Conservation (phyloP, 2,797 vertebrate genomes). For the Synanceia verrucosa region DNA sequence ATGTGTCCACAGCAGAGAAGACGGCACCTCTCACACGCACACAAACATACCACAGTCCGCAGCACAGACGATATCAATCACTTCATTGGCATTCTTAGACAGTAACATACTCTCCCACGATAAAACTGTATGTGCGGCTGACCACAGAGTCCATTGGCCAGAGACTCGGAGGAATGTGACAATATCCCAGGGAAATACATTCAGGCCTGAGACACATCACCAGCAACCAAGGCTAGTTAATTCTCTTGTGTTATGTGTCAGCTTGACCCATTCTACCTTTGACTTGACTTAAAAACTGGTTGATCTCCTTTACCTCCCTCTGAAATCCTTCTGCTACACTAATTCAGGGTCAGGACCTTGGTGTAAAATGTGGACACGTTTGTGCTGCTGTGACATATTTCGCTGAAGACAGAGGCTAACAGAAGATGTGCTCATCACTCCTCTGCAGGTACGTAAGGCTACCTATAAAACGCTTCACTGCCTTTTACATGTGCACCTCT, state of each 20-base stretch:
- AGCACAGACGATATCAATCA: slow-evolving; percentile 61
- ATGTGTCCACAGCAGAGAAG: slow-evolving; percentile 62
- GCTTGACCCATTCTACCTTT: slow-evolving; percentile 1
- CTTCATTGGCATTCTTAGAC: slow-evolving; percentile 59
- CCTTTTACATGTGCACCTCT: no score
- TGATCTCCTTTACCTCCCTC: neutral
- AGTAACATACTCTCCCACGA: slow-evolving; percentile 61
- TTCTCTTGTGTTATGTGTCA: slow-evolving; percentile 11
- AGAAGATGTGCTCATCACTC: no score
- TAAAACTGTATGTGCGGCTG: slow-evolving; percentile 67
- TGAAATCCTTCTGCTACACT: neutral
- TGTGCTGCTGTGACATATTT: no score
- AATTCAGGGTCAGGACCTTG: neutral
- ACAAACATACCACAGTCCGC: neutral
- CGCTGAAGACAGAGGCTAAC: no score
- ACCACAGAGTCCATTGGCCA: slow-evolving; percentile 62
- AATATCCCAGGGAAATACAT: slow-evolving; percentile 54
- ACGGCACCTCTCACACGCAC: slow-evolving; percentile 26
- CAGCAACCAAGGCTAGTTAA: slow-evolving; percentile 19
- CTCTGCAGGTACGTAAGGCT: no score
- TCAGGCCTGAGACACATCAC: slow-evolving; percentile 22
- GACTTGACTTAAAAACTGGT: neutral
- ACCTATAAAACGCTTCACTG: no score
- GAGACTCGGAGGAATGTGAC: slow-evolving; percentile 62
- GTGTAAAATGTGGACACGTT: neutral